Base-by-base conservation (phyloP, 1,140 invertebrate species). In the Micrasema minimum region DNA sequence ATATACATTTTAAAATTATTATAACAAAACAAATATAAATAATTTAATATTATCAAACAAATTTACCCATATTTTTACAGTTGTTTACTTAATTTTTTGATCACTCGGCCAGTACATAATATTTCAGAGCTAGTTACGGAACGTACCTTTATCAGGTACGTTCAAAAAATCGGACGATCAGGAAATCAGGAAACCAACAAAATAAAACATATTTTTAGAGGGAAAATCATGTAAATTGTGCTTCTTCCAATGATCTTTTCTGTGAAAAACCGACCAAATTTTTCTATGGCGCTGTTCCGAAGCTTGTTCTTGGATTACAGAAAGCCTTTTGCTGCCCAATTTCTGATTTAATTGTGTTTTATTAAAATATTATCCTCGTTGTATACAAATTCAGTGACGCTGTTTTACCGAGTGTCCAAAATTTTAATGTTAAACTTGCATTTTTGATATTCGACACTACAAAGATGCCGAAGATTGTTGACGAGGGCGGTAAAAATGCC, bases 401-500 rank as follows among this genome's bases (percentile, higher is more conserved):
- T 2, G 23, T 37, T 14, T 5, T 31, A 31, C 5, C 6, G n/a
- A 46, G n/a, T 46, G 11, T 9, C 1, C 26, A 14, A 31, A 37
- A 26, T 48, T 64, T 64, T 64, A 64, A 64, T 45, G 61, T 46
- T 16, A 46, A 48, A 22, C 31, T 46, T 64, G 38, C 20, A 59
- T 22, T 22, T 35, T 20, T 48, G n/a, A 23, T 37, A 23, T 66
- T 57, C 41, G 37, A 67, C 51, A 23, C 46, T 46, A 10, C 35
- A 14, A 38, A 67, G 41, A 67, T 50, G 55, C 55, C 57, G 14
- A 69, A 69, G 50, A 64, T 69, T 26, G 55, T 18, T 22, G 67
- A 69, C 46, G 67, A 69, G 55, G 67, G 67, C 67, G 67, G 67
- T 57, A 69, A 69, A 69, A 57, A 69, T 69, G 67, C 67, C 67